Percentiles rank a stretch among this genome's conserved stretches.
phyloP scores from a whole-genome alignment of 2,888 invertebrate genomes.

The Nomada goodeniana region DNA sequence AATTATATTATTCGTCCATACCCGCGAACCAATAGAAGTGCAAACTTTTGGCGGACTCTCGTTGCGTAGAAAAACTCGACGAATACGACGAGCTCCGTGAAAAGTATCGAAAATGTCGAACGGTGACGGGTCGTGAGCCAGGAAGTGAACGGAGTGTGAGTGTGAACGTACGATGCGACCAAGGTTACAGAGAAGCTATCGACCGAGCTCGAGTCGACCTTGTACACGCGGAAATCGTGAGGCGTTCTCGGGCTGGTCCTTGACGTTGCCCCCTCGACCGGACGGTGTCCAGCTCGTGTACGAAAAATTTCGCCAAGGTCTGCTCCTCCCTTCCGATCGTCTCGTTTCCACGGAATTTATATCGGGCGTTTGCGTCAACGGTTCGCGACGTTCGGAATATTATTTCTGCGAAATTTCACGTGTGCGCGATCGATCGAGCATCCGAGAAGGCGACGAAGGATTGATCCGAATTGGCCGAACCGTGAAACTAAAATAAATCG shows the following conservation, averaged over 20 bases:
- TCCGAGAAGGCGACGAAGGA: too few relatives aligned
- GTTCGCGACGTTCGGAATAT: neutral
- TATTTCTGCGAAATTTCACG: neutral
- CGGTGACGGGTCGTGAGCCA: conserved; percentile 70
- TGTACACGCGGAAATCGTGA: conserved; percentile 74
- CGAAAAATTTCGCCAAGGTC: conserved; percentile 62
- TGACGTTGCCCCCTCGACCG: conserved; percentile 58
- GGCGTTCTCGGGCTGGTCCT: conserved; percentile 60
- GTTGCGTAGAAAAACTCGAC: neutral
- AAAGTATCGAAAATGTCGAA: conserved; percentile 46
- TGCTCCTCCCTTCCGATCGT: conserved; percentile 14
- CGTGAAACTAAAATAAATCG: too few relatives aligned
- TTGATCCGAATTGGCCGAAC: too few relatives aligned
- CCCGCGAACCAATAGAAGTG: neutral
- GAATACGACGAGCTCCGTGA: neutral
- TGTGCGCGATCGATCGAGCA: too few relatives aligned
- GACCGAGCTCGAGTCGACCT: conserved; percentile 72
- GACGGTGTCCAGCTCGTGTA: conserved; percentile 20
- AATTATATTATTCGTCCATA: too few relatives aligned
- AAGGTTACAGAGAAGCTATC: conserved; percentile 76
- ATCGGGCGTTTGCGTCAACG: neutral
- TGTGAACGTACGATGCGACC: conserved; percentile 63
- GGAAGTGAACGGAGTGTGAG: conserved; percentile 74
- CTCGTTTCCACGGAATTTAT: conserved; percentile 8
- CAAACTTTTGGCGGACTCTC: neutral